Evolutionary conservation across 2,888 invertebrate species (phyloP).

Genomic region (Caenorhabditis macrosperma): DNA sequence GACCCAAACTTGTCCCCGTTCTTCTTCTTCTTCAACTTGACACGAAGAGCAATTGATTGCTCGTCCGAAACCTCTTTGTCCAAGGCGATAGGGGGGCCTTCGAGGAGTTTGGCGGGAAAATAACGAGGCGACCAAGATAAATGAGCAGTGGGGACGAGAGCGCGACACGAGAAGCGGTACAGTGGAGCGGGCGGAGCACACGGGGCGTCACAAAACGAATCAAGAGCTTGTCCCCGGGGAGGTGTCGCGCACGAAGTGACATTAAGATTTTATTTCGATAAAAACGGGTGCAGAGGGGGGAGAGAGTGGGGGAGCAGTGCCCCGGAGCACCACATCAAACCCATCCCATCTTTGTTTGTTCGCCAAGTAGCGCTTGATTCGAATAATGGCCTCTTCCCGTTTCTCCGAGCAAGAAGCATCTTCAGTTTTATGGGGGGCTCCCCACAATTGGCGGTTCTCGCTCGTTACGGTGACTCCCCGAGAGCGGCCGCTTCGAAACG

Average conservation of each 20-base stretch:
- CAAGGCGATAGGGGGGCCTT: conserved; percentile 23
- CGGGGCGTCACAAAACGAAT: conserved; percentile 39
- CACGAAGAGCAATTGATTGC: conserved; percentile 48
- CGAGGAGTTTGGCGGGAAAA: neutral
- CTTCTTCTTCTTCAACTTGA: conserved; percentile 47
- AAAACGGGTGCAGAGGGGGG: conserved; percentile 48
- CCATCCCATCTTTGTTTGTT: conserved; percentile 36
- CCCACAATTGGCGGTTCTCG: neutral
- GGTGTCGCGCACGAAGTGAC: conserved; percentile 47
- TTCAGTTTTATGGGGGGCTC: neutral
- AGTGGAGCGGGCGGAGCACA: neutral
- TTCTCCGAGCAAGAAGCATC: neutral
- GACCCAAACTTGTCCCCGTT: conserved; percentile 29
- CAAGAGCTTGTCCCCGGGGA: conserved; percentile 54
- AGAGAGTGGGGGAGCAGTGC: conserved; percentile 4
- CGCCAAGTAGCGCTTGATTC: conserved; percentile 26
- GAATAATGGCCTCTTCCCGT: conserved; percentile 23
- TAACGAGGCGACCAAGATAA: conserved; percentile 48
- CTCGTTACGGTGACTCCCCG: no score
- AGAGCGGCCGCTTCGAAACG: neutral
- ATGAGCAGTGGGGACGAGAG: conserved; percentile 29
- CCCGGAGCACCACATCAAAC: conserved; percentile 44
- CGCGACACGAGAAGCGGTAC: conserved; percentile 39
- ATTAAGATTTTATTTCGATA: conserved; percentile 65
- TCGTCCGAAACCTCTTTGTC: conserved; percentile 8